Base-by-base conservation (phyloP, 2,888 invertebrate species). In the Iphiclides podalirius region DNA sequence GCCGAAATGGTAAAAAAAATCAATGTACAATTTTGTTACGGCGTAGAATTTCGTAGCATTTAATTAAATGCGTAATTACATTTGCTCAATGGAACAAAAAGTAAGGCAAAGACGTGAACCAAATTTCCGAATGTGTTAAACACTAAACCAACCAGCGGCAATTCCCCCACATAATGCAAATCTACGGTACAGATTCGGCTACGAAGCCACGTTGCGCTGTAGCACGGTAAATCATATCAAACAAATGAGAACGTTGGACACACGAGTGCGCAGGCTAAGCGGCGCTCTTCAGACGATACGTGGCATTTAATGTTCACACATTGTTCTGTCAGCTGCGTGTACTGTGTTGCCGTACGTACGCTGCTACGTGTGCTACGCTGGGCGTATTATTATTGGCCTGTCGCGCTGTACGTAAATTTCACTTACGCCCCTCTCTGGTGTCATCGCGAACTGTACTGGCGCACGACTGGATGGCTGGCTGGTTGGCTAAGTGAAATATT, bases 381-480 rank as follows among this genome's bases (percentile, higher is more conserved):
- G n/a, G n/a, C n/a, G n/a, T n/a, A n/a, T n/a, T n/a, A n/a, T n/a
- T n/a, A n/a, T n/a, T n/a, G n/a, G n/a, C n/a, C n/a, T n/a, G n/a
- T n/a, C 11, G 8, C 14, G 20, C 20, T 43, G 34, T 40, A 35
- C 47, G 40, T 47, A 35, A 47, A 40, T 47, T 47, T 26, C 26
- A 40, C 35, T 26, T 47, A 40, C 20, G 33, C 8, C 14, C 16
- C 39, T 15, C 26, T 1, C 15, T 16, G 11, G 12, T 20, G 38
- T 38, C 38, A 20, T 12, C 8, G 14, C 45, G 20, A 37, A 28
- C 31, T 46, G 46, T 39, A 20, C 20, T 20, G 3, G 20, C 20
- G 6, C 4, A 4, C 20, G 31, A 17, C 16, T 13, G 28, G 8
- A 20, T n/a, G 14, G 17, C 17, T 13, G 13, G n/a, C n/a, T 31